Conservation (phyloP, 2,888 invertebrate genomes). For the Fragum fragum region DNA sequence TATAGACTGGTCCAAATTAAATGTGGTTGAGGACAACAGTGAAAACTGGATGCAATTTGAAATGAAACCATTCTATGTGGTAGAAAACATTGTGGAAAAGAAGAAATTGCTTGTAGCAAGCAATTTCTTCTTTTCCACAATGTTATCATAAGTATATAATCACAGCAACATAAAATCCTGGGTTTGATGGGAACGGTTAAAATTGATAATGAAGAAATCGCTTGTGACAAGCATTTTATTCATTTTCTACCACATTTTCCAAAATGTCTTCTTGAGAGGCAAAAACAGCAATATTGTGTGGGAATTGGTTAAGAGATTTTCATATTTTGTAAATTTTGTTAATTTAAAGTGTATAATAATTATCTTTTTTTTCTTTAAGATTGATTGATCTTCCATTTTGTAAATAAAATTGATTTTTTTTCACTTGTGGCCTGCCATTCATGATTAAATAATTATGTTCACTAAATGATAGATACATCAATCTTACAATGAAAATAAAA, state of each 20-base stretch:
- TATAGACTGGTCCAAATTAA: too few relatives aligned
- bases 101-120: too few relatives aligned
- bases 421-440: not conserved
- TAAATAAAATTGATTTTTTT: too few relatives aligned
- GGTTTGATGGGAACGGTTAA: too few relatives aligned
- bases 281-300: not conserved
- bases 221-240: not conserved
- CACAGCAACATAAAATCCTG: too few relatives aligned
- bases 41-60: too few relatives aligned
- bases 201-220: constrained; percentile 16
- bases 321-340: too few relatives aligned
- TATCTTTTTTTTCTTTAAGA: not conserved
- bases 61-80: too few relatives aligned
- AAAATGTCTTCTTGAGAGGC: not conserved
- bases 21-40: too few relatives aligned
- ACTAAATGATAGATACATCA: not conserved
- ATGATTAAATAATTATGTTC: not conserved
- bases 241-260: not conserved
- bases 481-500: too few relatives aligned
- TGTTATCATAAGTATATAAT: too few relatives aligned
- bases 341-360: not conserved
- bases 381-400: not conserved
- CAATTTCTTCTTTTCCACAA: too few relatives aligned
- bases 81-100: constrained; percentile 18
- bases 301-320: not conserved